phyloP scores from a whole-genome alignment of 2,113 vertebrate genomes.

The Sebastes schlegelii region DNA sequence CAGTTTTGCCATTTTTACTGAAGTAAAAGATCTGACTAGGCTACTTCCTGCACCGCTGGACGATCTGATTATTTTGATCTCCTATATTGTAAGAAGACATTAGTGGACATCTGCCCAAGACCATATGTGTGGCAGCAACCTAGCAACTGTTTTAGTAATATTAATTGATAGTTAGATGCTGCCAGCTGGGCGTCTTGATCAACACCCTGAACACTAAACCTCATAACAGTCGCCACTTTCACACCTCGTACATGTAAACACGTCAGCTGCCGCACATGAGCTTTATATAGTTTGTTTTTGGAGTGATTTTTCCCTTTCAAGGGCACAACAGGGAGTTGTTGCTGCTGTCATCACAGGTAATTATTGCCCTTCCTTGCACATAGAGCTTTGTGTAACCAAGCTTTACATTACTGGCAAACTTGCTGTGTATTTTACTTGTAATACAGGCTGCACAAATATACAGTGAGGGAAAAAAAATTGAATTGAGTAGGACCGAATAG shows the following conservation, averaged over 20 bases:
- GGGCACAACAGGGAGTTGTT: conserved; percentile 19
- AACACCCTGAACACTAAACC: neutral
- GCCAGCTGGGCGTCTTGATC: neutral
- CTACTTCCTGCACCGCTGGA: neutral
- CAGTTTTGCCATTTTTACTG: neutral
- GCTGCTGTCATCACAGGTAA: conserved; percentile 10
- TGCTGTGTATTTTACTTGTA: neutral
- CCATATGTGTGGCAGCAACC: neutral
- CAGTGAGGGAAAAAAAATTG: neutral
- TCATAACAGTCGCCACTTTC: neutral
- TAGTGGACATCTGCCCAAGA: neutral
- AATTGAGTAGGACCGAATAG: neutral
- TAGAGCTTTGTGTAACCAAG: no score
- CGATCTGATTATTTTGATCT: neutral
- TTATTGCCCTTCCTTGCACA: conserved; percentile 1
- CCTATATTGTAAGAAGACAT: neutral
- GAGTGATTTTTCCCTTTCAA: conserved; percentile 26
- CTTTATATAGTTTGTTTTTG: conserved; percentile 37
- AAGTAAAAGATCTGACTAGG: neutral
- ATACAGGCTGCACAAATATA: neutral
- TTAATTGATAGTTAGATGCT: neutral
- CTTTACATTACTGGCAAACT: neutral
- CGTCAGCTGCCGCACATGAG: neutral
- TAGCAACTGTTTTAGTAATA: neutral
- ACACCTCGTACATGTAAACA: conserved; percentile 19